Evolutionary conservation across 2,888 invertebrate genomes (phyloP), one percentile per base, ranked within the genome.

Genomic region (Panorpa germanica): DNA sequence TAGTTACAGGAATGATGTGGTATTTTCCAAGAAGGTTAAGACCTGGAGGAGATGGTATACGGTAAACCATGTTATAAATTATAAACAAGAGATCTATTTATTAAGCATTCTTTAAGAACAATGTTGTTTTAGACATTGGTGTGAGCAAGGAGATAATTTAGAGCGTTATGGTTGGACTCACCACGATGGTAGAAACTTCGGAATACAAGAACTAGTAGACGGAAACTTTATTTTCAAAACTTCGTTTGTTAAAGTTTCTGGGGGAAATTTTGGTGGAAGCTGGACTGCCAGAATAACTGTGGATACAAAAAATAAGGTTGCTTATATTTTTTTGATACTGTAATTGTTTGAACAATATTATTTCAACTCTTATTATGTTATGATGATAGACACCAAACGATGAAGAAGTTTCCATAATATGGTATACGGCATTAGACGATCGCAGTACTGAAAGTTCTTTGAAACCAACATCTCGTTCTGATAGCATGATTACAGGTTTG

Each of bases 1-100:
- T 91, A 2, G 75, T 91, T 0, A 76, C 86, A 44, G 98, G 98
- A 1, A 57, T 95, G 13, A 93, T 96, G 91, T 96, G 95, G 96
- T 88, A 95, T 48, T 72, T 78, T 37, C 80, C 81, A 0, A 63
- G 63, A 3, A 58, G 65, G 39, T 45, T 75, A 15, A 58, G 63
- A 1, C 63, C 68, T 2, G 68, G 68, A 18, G 78, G 77, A 37
- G 75, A 76, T 38, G 82, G 83, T 1, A 69, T 83, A 20, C 64
- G 82, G 58, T 71, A 52, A 41, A 36, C 35, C 24, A 13, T 21
- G 30, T 24, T 16, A 5, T 13, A n/a, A n/a, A n/a, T n/a, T n/a
- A n/a, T n/a, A n/a, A n/a, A n/a, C n/a, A n/a, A n/a, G n/a, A n/a
- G n/a, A n/a, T n/a, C n/a, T n/a, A n/a, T n/a, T n/a, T n/a, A n/a